phyloP scores from a whole-genome alignment of 1,140 invertebrate species.

The Dreissena polymorpha region DNA sequence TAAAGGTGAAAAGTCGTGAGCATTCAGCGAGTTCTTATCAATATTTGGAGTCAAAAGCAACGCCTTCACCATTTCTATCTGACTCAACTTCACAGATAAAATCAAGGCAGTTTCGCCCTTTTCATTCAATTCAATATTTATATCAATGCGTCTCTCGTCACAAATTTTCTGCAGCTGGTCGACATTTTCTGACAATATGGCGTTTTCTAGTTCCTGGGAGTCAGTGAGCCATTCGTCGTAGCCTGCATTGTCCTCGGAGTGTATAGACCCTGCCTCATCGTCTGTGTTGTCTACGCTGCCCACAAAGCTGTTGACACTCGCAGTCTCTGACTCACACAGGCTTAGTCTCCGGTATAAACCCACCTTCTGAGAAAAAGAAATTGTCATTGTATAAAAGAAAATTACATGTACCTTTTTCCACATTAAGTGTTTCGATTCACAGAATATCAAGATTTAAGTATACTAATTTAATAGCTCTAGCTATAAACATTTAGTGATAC shows the following conservation, averaged over 20 bases:
- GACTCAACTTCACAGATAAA: slow-evolving; percentile 62
- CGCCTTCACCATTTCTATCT: slow-evolving; percentile 60
- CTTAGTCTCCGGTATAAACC: slow-evolving; percentile 26
- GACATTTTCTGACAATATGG: slow-evolving; percentile 43
- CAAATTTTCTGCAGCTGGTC: slow-evolving; percentile 41
- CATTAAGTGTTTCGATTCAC: too few relatives aligned
- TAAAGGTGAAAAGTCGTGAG: slow-evolving; percentile 63
- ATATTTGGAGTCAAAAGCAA: slow-evolving; percentile 56
- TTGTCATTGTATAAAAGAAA: too few relatives aligned
- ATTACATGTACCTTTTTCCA: too few relatives aligned
- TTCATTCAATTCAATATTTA: slow-evolving; percentile 64
- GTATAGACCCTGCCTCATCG: slow-evolving; percentile 37
- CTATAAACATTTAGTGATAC: too few relatives aligned
- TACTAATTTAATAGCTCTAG: too few relatives aligned
- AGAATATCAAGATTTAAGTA: too few relatives aligned
- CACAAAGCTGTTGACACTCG: slow-evolving; percentile 16
- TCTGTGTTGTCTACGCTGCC: slow-evolving; percentile 27
- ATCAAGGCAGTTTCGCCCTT: slow-evolving; percentile 65
- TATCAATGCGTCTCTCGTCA: slow-evolving; percentile 49
- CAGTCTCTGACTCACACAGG: slow-evolving; percentile 46
- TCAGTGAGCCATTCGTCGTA: slow-evolving; percentile 43
- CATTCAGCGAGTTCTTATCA: slow-evolving; percentile 62
- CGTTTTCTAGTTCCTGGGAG: slow-evolving; percentile 43
- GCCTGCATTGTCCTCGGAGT: slow-evolving; percentile 30
- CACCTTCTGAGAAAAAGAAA: background rate